Percentiles rank a stretch among this genome's conserved stretches.
These are phyloP conservation scores for Anabas testudineus DNA, from an alignment of 2,797 vertebrate genomes.

Conservation along the genomic window DNA sequence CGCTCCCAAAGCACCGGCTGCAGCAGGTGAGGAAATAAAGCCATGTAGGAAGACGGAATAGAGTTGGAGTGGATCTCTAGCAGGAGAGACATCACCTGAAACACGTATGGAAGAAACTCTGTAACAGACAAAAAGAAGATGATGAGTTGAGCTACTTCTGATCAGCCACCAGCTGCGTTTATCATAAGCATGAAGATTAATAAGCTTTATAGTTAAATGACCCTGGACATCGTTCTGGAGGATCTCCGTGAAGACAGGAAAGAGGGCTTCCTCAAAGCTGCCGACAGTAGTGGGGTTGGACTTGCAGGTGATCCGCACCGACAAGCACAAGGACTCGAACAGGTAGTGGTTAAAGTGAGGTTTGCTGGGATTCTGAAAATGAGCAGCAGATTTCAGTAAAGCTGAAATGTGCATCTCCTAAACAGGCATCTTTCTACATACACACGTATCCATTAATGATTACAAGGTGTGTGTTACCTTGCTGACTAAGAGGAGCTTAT, in stretches of 20 bases:
- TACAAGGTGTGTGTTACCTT: constrained; percentile 86
- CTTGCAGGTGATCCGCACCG: constrained; percentile 96
- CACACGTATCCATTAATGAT: neutral
- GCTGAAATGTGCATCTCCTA: fast-evolving
- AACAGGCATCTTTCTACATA: neutral
- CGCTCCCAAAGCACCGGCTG: constrained; percentile 97
- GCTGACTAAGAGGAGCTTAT: constrained; percentile 96
- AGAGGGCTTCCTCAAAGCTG: constrained; percentile 97
- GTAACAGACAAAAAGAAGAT: constrained; percentile 35
- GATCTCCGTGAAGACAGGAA: constrained; percentile 98
- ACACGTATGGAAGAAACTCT: constrained; percentile 99
- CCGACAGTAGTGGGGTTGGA: constrained; percentile 90
- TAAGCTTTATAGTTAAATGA: neutral
- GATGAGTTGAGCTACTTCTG: neutral
- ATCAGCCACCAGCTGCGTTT: neutral
- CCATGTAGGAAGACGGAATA: constrained; percentile 96
- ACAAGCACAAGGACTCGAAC: constrained; percentile 98
- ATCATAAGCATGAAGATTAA: neutral
- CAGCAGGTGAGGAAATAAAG: constrained; percentile 95
- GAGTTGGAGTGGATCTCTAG: constrained; percentile 94
- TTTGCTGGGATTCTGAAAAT: constrained; percentile 96
- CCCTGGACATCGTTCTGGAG: constrained; percentile 98
- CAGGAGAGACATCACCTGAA: constrained; percentile 99
- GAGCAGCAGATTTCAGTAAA: neutral
- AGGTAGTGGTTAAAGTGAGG: constrained; percentile 99